Percentiles rank a stretch among this genome's conserved stretches.
phyloP scores from a whole-genome alignment of 2,888 invertebrate genomes.

The Clepsis dumicolana region DNA sequence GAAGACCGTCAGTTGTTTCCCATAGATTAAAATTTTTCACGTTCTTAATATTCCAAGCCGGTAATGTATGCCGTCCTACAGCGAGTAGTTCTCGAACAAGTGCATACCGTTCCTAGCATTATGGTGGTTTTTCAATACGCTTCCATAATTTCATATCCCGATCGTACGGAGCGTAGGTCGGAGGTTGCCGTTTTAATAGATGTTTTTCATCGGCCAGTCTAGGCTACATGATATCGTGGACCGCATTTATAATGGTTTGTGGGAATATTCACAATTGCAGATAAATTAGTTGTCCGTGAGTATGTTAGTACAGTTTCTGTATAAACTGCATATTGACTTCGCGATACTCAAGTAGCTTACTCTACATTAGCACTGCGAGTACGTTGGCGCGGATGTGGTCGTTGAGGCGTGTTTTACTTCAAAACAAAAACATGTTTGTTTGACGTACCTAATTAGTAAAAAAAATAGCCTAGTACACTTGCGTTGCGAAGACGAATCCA shows the following conservation, averaged over 20 bases:
- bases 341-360: too few relatives aligned
- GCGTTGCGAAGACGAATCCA: too few relatives aligned
- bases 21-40: too few relatives aligned
- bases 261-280: not conserved
- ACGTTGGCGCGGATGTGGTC: too few relatives aligned
- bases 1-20: too few relatives aligned
- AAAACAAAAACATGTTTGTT: too few relatives aligned
- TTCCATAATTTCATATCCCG: slow-evolving; percentile 26
- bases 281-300: not conserved
- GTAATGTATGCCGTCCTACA: slow-evolving; percentile 34
- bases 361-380: too few relatives aligned
- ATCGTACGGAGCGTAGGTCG: slow-evolving; percentile 3
- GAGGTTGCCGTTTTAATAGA: slow-evolving; percentile 22
- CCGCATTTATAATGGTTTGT: not conserved
- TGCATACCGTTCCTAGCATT: slow-evolving; percentile 19
- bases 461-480: too few relatives aligned
- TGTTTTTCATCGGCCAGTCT: slow-evolving; percentile 16
- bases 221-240: not conserved
- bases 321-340: not conserved
- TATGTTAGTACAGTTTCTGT: too few relatives aligned
- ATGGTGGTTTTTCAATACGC: slow-evolving; percentile 27
- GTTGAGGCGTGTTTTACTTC: too few relatives aligned
- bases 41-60: slow-evolving; percentile 10
- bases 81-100: slow-evolving; percentile 24
- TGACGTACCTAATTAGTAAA: too few relatives aligned